Evolutionary conservation across 2,113 vertebrate species (phyloP).

Genomic region (Micronisus gabar): DNA sequence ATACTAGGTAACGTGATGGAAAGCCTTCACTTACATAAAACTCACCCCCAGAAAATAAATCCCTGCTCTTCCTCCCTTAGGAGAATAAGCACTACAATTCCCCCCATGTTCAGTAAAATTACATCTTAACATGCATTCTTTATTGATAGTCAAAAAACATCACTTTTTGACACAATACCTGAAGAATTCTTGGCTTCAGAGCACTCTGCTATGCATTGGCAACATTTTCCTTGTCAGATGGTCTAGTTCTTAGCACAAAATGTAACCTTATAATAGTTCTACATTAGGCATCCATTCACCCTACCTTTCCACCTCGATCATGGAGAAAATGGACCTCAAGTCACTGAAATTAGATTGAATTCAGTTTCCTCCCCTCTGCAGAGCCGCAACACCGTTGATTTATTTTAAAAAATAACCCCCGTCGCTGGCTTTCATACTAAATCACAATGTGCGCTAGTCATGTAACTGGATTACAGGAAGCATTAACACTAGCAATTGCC

Average conservation of each 20-base stretch:
- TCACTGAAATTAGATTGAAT: conserved; percentile 18
- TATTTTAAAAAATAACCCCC: conserved; percentile 12
- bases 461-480: conserved; percentile 41
- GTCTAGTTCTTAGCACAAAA: not conserved
- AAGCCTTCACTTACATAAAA: not conserved
- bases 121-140: not conserved
- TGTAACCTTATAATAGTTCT: not conserved
- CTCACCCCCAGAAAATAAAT: not conserved
- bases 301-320: not conserved
- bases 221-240: not conserved
- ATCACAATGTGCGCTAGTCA: not conserved
- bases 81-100: not conserved
- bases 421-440: conserved; percentile 24
- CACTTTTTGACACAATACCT: not conserved
- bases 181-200: not conserved
- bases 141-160: not conserved
- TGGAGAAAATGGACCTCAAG: not conserved
- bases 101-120: not conserved
- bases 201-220: not conserved
- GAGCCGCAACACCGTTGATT: not conserved
- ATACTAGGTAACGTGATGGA: not conserved
- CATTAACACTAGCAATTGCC: not conserved
- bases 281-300: not conserved
- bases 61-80: not conserved
- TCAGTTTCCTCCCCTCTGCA: not conserved